These are phyloP conservation scores for Ceratina australensis DNA, from an alignment of 1,140 invertebrate genomes.

Conservation along the genomic window DNA sequence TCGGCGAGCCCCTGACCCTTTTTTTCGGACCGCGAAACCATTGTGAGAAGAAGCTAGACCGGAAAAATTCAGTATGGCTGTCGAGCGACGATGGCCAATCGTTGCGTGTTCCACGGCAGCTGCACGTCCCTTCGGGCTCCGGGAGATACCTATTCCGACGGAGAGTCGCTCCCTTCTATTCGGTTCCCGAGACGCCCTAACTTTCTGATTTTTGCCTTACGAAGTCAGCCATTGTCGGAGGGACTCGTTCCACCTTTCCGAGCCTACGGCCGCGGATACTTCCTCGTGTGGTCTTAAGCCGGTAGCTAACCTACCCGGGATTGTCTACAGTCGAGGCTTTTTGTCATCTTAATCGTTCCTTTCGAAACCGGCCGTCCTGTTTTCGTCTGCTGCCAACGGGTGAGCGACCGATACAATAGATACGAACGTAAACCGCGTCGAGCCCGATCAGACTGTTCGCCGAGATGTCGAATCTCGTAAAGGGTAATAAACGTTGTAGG, in stretches of 20 bases:
- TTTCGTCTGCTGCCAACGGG: conserved; percentile 11
- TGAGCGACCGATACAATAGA: not conserved
- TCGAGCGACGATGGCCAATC: conserved; percentile 69
- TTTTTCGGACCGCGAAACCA: conserved; percentile 48
- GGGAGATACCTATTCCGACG: conserved; percentile 56
- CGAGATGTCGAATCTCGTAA: not conserved
- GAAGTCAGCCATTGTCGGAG: conserved; percentile 79
- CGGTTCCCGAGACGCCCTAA: conserved; percentile 67
- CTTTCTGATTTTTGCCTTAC: conserved; percentile 81
- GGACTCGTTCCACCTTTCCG: conserved; percentile 54
- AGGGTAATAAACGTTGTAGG: no score
- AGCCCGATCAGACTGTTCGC: not conserved
- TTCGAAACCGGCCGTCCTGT: conserved; percentile 20
- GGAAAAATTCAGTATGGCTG: conserved; percentile 78
- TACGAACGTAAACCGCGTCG: not conserved
- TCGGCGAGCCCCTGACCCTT: conserved; percentile 47
- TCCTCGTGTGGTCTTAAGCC: conserved; percentile 61
- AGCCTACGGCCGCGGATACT: conserved; percentile 23
- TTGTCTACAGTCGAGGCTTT: conserved; percentile 44
- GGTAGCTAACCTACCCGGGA: not conserved
- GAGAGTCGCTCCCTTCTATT: conserved; percentile 43
- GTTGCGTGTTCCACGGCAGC: conserved; percentile 71
- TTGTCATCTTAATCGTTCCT: conserved; percentile 38
- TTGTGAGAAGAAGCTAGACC: conserved; percentile 74
- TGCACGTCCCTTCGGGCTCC: conserved; percentile 74